A percentile compares a stretch with the other conserved stretches of the same genome.
Conservation (phyloP, 2,888 invertebrate genomes). For the Torymus texanus region DNA sequence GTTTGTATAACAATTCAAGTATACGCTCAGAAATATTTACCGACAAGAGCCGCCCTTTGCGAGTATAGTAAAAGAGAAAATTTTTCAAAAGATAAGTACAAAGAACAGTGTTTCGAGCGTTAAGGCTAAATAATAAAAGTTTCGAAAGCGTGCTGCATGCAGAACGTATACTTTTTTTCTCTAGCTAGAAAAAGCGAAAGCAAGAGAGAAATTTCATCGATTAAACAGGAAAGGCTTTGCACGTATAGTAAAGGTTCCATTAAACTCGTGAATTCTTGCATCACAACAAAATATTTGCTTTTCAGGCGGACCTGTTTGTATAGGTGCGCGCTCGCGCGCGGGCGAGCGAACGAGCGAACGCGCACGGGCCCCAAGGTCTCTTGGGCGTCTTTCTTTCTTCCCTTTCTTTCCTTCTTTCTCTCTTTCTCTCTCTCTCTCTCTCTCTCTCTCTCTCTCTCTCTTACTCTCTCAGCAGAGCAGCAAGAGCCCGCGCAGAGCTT, state of each 20-base stretch:
- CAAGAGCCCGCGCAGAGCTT: conserved; percentile 61
- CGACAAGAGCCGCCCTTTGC: too few species aligned
- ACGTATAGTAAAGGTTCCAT: conserved; percentile 27
- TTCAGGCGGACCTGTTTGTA: conserved; percentile 69
- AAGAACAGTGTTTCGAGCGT: too few species aligned
- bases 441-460: background rate
- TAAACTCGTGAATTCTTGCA: conserved; percentile 69
- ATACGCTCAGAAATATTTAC: too few species aligned
- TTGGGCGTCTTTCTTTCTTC: conserved; percentile 65
- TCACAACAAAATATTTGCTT: conserved; percentile 74
- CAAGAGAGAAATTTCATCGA: conserved; percentile 25
- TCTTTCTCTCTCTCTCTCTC: conserved; percentile 58
- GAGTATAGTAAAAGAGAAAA: too few species aligned
- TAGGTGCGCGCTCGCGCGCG: conserved; percentile 65
- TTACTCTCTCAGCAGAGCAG: too few species aligned
- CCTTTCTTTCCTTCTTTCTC: conserved; percentile 63
- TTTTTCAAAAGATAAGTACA: too few species aligned
- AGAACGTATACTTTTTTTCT: background rate
- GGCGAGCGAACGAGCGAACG: too few species aligned
- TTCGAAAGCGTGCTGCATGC: too few species aligned
- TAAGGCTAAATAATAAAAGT: too few species aligned
- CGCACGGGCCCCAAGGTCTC: conserved; percentile 64
- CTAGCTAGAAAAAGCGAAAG: too few species aligned
- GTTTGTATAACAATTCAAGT: too few species aligned
- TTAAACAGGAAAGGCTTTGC: conserved; percentile 24